Evolutionary conservation across 2,888 invertebrate species (phyloP), one percentile per base, ranked within the genome.

Genomic region (Automeris io): DNA sequence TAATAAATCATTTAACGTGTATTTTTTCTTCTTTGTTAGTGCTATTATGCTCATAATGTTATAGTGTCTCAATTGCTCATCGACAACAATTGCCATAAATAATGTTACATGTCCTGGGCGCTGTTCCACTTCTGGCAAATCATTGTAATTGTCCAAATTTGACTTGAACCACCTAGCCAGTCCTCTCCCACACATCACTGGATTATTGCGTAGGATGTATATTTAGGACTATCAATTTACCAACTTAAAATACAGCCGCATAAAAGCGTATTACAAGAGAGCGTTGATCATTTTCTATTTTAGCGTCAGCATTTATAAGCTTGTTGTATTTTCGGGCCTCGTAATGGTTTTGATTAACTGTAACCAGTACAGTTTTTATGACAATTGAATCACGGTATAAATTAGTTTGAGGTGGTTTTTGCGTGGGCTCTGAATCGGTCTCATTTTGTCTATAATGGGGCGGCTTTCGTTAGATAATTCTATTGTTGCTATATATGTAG

Each of bases 61-160:
- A n/a, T n/a, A n/a, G n/a, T n/a, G n/a, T n/a, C n/a, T n/a, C n/a
- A n/a, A n/a, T 47, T 46, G 35, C 43, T 49, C 41, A 52, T 54
- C 57, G 52, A 51, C 52, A 47, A 54, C 57, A 59, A 56, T 56
- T 47, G 46, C 42, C 47, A 55, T 61, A n/a, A n/a, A n/a, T n/a
- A 49, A 57, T n/a, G 50, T 57, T 59, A 61, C n/a, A n/a, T 43
- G 57, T 69, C 66, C 64, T 61, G 70, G 66, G 64, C 52, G 60
- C 47, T 60, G 72, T 49, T 71, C 75, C 52, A 73, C 62, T 69
- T 74, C 45, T 44, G 46, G 33, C 52, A 48, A 52, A 66, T 67
- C 61, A 67, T 54, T 55, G 50, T 60, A 65, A 75, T 74, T 70
- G 70, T 64, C 63, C 59, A 69, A 70, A 73, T 66, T 60, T 55